Conservation (phyloP, 2,888 invertebrate species). For the Drosophila algonquin region DNA sequence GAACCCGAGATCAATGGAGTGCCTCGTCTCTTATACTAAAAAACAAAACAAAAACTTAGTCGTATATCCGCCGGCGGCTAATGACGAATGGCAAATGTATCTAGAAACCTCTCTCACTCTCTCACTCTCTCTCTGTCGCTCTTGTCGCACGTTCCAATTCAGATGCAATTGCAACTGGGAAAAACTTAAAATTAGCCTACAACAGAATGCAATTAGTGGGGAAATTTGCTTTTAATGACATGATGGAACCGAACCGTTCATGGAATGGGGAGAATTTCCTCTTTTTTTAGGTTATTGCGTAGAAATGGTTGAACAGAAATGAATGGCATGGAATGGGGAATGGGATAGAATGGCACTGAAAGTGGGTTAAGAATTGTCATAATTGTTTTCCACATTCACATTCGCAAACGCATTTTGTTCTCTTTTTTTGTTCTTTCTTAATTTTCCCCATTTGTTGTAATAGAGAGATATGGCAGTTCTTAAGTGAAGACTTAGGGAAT, state of each 20-base stretch:
- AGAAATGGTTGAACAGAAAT: slow-evolving; percentile 43
- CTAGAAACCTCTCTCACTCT: neutral
- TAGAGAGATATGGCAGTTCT: slow-evolving; percentile 52
- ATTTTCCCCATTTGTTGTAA: slow-evolving; percentile 40
- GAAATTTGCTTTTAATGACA: slow-evolving; percentile 63
- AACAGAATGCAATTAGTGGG: slow-evolving; percentile 65
- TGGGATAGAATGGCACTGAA: slow-evolving; percentile 35
- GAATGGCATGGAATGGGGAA: slow-evolving; percentile 6
- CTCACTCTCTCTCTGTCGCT: slow-evolving; percentile 25
- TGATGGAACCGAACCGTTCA: slow-evolving; percentile 14
- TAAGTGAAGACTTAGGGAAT: slow-evolving; percentile 28
- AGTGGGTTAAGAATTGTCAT: slow-evolving; percentile 70
- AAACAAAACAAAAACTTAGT: slow-evolving; percentile 2
- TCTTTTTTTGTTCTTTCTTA: neutral
- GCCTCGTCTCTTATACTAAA: slow-evolving; percentile 39
- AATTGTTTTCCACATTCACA: slow-evolving; percentile 57
- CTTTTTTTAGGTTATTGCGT: slow-evolving; percentile 47
- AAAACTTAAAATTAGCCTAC: slow-evolving; percentile 61
- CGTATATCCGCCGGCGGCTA: neutral
- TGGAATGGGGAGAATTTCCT: slow-evolving; percentile 19
- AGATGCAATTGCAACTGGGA: slow-evolving; percentile 49
- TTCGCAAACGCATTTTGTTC: neutral
- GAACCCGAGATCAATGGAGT: slow-evolving; percentile 73
- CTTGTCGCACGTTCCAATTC: slow-evolving; percentile 65
- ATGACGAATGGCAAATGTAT: slow-evolving; percentile 4